A percentile compares a stretch with the other conserved stretches of the same genome.
Evolutionary conservation across 2,888 invertebrate genomes (phyloP).

Genomic region (Xestia sexstrigata): DNA sequence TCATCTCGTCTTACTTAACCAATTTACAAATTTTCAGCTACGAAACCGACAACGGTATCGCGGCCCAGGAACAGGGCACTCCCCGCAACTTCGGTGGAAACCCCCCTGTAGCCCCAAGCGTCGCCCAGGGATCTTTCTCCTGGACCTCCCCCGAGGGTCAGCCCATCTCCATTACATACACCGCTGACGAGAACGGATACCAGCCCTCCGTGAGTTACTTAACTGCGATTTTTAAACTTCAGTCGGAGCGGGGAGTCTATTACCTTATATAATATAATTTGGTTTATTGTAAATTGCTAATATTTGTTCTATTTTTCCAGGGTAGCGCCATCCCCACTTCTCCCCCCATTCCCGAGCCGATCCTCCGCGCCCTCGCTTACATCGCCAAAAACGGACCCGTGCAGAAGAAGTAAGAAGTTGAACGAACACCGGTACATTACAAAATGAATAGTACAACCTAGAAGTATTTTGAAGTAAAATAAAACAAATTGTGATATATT

Average conservation of each 20-base stretch:
- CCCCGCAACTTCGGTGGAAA: slow-evolving; percentile 87
- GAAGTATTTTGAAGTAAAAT: slow-evolving; percentile 57
- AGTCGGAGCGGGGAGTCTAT: not conserved
- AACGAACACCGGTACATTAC: slow-evolving; percentile 43
- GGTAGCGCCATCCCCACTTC: slow-evolving; percentile 85
- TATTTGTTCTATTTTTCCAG: slow-evolving; percentile 70
- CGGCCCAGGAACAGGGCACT: slow-evolving; percentile 90
- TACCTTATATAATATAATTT: not conserved
- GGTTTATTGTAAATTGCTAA: not conserved
- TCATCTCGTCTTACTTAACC: too few relatives aligned
- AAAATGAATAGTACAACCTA: slow-evolving; percentile 58
- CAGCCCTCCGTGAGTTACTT: slow-evolving; percentile 88
- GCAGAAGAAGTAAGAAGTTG: slow-evolving; percentile 66
- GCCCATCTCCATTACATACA: slow-evolving; percentile 89
- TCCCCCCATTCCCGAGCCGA: slow-evolving; percentile 87
- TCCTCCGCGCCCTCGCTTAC: slow-evolving; percentile 84
- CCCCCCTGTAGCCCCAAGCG: slow-evolving; percentile 77
- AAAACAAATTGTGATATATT: slow-evolving; percentile 72
- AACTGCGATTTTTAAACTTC: not conserved
- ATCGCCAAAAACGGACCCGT: slow-evolving; percentile 65
- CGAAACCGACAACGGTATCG: slow-evolving; percentile 92
- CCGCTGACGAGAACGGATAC: slow-evolving; percentile 93
- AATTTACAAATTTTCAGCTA: slow-evolving; percentile 80
- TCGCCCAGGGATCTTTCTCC: slow-evolving; percentile 89
- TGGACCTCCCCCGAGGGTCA: slow-evolving; percentile 91